phyloP scores from a whole-genome alignment of 2,113 vertebrate genomes.

The Furnarius figulus region DNA sequence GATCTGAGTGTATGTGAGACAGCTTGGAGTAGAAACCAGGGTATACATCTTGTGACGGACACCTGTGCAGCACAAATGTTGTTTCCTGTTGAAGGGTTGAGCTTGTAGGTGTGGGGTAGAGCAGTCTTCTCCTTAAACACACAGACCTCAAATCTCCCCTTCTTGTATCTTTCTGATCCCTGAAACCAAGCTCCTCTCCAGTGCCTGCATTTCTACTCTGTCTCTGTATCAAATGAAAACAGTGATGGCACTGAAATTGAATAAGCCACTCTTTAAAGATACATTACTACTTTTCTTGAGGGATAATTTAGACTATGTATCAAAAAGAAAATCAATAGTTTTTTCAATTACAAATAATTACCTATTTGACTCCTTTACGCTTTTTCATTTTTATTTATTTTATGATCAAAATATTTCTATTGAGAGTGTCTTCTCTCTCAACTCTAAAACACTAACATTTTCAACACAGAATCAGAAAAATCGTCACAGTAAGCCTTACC shows the following conservation, averaged over 20 bases:
- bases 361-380: constrained; percentile 72
- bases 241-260: constrained; percentile 72
- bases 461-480: background rate
- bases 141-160: background rate
- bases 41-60: background rate
- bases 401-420: constrained; percentile 67
- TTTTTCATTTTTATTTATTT: constrained; percentile 81
- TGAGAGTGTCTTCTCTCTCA: constrained; percentile 18
- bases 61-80: background rate
- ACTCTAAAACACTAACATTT: background rate
- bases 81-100: background rate
- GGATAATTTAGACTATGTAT: constrained; percentile 84
- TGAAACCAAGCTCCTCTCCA: background rate
- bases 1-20: background rate
- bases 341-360: constrained; percentile 84
- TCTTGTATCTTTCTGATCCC: background rate
- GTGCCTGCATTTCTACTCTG: constrained; percentile 21
- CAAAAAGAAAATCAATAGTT: constrained; percentile 84
- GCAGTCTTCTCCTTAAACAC: background rate
- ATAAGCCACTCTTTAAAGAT: constrained; percentile 82
- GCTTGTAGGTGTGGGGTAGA: background rate
- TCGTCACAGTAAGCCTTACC: background rate
- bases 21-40: background rate
- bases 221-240: constrained; percentile 60
- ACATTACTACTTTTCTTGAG: constrained; percentile 82